Conservation (phyloP, 1,140 invertebrate genomes). For the Drosophila ohnishii region DNA sequence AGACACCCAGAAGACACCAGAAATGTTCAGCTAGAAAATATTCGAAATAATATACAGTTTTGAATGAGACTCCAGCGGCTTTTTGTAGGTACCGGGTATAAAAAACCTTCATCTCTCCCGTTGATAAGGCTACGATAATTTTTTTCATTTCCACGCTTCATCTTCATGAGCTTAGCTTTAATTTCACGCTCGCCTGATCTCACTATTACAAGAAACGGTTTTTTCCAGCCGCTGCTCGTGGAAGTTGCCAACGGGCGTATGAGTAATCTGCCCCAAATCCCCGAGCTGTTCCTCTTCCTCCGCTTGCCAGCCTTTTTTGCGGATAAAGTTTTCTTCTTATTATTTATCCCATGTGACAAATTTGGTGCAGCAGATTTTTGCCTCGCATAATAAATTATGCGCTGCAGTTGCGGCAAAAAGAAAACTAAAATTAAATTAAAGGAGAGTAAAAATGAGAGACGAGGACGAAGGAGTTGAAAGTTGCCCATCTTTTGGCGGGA, state of each 20-base stretch:
- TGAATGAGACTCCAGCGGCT: background rate
- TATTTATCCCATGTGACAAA: slow-evolving; percentile 82
- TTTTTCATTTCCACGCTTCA: slow-evolving; percentile 16
- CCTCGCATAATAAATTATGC: slow-evolving; percentile 71
- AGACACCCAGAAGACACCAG: too few relatives aligned
- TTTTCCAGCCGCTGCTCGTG: slow-evolving; percentile 20
- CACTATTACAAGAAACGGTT: slow-evolving; percentile 29
- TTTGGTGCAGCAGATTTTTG: slow-evolving; percentile 75
- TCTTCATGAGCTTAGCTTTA: slow-evolving; percentile 49
- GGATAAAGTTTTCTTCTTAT: slow-evolving; percentile 67
- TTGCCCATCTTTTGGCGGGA: slow-evolving; percentile 36
- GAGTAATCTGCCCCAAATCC: slow-evolving; percentile 67
- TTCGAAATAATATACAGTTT: too few relatives aligned
- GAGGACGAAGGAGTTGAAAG: slow-evolving; percentile 43
- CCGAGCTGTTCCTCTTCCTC: slow-evolving; percentile 9
- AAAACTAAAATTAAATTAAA: slow-evolving; percentile 24
- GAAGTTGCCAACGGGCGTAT: slow-evolving; percentile 50
- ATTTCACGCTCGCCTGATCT: slow-evolving; percentile 67
- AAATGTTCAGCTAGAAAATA: too few relatives aligned
- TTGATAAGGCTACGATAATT: slow-evolving; percentile 11
- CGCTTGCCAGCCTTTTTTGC: slow-evolving; percentile 23
- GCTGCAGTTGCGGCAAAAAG: slow-evolving; percentile 27
- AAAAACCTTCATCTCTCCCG: background rate
- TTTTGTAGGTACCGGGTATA: background rate
- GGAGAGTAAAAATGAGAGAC: slow-evolving; percentile 11